Conservation (phyloP, 2,888 invertebrate genomes). For the Cyclophora punctaria region DNA sequence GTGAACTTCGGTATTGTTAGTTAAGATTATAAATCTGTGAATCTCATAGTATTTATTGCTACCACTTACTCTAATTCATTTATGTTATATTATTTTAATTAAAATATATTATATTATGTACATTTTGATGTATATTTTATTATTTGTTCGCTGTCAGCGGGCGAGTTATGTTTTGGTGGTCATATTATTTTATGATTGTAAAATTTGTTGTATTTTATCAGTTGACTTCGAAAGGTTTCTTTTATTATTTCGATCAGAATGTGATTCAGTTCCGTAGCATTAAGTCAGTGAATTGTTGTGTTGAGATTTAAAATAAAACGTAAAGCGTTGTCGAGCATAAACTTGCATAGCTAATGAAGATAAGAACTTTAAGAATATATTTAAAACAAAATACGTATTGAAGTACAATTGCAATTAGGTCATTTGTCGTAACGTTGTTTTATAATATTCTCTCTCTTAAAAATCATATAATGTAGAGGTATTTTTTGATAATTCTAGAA, state of each 20-base stretch:
- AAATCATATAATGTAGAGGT: conserved; percentile 49
- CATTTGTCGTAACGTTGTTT: conserved; percentile 46
- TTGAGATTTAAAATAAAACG: conserved; percentile 25
- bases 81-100: conserved; percentile 68
- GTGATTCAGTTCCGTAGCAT: conserved; percentile 51
- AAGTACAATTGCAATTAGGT: conserved; percentile 71
- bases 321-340: conserved; percentile 38
- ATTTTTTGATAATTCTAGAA: conserved; percentile 64
- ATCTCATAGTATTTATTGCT: conserved; percentile 76
- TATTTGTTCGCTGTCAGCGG: conserved; percentile 64
- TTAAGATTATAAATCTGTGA: conserved; percentile 75
- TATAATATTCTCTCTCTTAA: conserved; percentile 47
- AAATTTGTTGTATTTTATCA: conserved; percentile 70
- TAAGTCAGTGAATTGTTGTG: conserved; percentile 52
- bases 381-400: conserved; percentile 72
- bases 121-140: conserved; percentile 75
- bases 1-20: conserved; percentile 70
- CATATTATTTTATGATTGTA: conserved; percentile 65
- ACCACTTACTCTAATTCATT: conserved; percentile 69
- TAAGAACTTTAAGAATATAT: conserved; percentile 56
- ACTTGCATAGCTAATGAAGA: conserved; percentile 49
- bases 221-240: conserved; percentile 57
- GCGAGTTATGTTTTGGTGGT: conserved; percentile 65
- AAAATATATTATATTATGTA: conserved; percentile 73
- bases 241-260: conserved; percentile 50